These are phyloP conservation scores for Meleagris gallopavo DNA, from an alignment of 2,113 vertebrate genomes.

Conservation along the genomic window DNA sequence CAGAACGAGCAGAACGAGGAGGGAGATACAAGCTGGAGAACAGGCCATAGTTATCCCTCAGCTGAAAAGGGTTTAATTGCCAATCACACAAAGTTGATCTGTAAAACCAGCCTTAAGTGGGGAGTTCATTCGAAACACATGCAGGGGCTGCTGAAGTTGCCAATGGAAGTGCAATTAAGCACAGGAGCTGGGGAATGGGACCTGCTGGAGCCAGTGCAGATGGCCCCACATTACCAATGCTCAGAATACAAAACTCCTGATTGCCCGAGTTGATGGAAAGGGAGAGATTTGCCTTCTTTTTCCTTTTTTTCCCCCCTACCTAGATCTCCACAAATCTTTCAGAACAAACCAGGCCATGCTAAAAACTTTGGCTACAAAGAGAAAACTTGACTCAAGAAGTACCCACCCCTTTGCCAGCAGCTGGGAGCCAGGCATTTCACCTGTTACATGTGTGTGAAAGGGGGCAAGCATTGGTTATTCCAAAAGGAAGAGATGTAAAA, in stretches of 20 bases:
- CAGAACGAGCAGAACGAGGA: not conserved
- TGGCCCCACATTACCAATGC: not conserved
- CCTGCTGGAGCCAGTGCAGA: constrained; percentile 16
- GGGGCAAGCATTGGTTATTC: rapidly evolving
- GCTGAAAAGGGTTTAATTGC: constrained; percentile 40
- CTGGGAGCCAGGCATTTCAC: not conserved
- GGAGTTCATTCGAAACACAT: constrained; percentile 37
- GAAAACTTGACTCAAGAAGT: not conserved
- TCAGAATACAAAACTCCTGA: constrained; percentile 1
- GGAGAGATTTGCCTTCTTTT: not conserved
- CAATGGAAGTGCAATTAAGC: constrained; percentile 41
- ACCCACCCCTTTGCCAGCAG: not conserved
- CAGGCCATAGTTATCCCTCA: not conserved
- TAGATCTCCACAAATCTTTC: not conserved
- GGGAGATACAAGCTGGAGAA: not conserved
- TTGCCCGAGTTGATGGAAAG: not conserved
- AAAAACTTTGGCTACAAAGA: not conserved
- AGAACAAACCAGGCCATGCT: not conserved
- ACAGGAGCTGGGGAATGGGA: not conserved
- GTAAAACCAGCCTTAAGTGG: constrained; percentile 36
- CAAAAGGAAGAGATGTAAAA: not conserved
- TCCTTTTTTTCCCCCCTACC: not conserved
- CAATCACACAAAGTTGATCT: constrained; percentile 33
- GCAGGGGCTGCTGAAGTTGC: not conserved
- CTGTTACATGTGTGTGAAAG: rapidly evolving